phyloP scores from a whole-genome alignment of 92 coral and sea anemone species.

The Blastomussa wellsi region DNA sequence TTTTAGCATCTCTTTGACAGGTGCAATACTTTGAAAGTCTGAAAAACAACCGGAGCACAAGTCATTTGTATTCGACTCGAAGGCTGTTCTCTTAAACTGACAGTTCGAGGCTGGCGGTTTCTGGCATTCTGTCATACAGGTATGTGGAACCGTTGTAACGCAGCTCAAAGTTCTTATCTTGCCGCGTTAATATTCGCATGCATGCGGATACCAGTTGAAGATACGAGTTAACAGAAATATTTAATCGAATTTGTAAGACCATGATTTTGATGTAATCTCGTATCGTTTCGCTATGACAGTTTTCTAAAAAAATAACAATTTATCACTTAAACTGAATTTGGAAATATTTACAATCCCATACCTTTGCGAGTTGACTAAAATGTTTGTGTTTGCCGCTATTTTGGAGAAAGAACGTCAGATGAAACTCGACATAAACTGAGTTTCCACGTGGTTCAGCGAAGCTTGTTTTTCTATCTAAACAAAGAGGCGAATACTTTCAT shows the following conservation, averaged over 20 bases:
- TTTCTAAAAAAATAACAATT: not conserved
- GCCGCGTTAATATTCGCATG: not conserved
- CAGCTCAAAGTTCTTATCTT: not conserved
- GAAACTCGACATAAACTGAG: not conserved
- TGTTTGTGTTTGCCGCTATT: not conserved
- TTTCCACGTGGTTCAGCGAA: not conserved
- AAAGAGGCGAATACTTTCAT: not conserved
- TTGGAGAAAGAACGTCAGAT: not conserved
- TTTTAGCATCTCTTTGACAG: not conserved
- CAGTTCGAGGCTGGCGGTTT: not conserved
- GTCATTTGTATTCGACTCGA: not conserved
- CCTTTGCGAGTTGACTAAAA: not conserved
- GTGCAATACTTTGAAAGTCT: not conserved
- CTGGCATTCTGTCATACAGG: not conserved
- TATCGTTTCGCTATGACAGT: not conserved
- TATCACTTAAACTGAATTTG: not conserved
- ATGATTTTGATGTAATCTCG: not conserved
- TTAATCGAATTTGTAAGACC: not conserved
- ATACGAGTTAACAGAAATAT: not conserved
- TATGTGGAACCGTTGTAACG: not conserved
- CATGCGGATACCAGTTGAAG: not conserved
- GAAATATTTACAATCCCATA: not conserved
- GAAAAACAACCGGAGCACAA: not conserved
- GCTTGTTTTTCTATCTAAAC: constrained; percentile 5
- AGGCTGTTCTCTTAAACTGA: not conserved